Evolutionary conservation across 2,888 invertebrate species (phyloP).

Genomic region (Acleris literana): DNA sequence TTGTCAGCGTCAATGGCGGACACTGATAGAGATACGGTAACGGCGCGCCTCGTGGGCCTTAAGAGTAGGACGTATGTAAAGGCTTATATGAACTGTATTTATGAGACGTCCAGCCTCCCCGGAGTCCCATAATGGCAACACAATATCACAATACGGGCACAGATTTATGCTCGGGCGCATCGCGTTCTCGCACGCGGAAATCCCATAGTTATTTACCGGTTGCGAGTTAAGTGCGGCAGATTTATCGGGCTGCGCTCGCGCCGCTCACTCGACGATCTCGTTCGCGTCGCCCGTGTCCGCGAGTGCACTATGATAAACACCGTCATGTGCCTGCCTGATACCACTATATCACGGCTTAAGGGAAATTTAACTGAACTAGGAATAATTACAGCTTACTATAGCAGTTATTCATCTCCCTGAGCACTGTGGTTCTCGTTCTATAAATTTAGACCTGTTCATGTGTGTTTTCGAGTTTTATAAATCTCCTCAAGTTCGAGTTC

Average conservation of each 20-base stretch:
- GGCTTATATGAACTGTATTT: conserved; percentile 66
- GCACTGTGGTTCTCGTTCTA: neutral
- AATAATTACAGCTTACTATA: conserved; percentile 51
- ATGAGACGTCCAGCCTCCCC: conserved; percentile 72
- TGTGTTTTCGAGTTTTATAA: conserved; percentile 32
- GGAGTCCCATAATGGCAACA: conserved; percentile 80
- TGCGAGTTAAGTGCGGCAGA: conserved; percentile 82
- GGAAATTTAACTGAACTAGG: conserved; percentile 52
- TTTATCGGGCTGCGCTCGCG: conserved; percentile 75
- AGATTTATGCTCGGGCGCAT: conserved; percentile 81
- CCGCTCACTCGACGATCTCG: conserved; percentile 72
- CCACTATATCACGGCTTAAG: conserved; percentile 59
- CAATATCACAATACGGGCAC: conserved; percentile 83
- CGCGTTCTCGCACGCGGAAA: conserved; percentile 82
- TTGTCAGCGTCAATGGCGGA: conserved; percentile 20
- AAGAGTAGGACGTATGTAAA: conserved; percentile 50
- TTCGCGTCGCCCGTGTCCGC: conserved; percentile 61
- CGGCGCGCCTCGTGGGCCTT: conserved; percentile 52
- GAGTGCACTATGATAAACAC: conserved; percentile 54
- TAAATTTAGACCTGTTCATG: conserved; percentile 18
- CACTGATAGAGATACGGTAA: conserved; percentile 52
- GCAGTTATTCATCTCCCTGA: conserved; percentile 34
- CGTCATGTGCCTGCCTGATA: conserved; percentile 46
- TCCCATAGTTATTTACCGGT: conserved; percentile 84
- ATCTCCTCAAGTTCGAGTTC: conserved; percentile 25